These are phyloP conservation scores for Bunonema sp. DNA, from an alignment of 2,888 invertebrate genomes.

Conservation along the genomic window DNA sequence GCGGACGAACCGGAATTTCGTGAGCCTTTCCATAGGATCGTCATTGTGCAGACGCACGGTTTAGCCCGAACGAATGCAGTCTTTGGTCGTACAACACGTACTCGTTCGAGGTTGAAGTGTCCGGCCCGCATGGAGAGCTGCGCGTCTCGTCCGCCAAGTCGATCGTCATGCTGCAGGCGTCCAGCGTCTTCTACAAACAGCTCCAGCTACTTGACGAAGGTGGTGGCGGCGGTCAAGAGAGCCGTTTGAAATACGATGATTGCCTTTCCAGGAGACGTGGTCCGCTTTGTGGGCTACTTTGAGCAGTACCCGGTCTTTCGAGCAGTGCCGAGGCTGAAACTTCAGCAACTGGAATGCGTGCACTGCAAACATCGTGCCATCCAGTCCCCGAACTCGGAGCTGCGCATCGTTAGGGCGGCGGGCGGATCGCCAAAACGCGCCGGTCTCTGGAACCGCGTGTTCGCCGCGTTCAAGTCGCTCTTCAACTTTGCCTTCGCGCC, in stretches of 20 bases:
- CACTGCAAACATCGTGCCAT: constrained; percentile 16
- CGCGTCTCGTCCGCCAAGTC: constrained; percentile 19
- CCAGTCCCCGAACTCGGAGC: neutral
- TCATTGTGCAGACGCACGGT: neutral
- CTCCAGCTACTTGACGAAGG: constrained; percentile 23
- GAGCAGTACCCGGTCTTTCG: constrained; percentile 33
- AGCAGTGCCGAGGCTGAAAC: constrained; percentile 27
- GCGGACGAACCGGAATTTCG: neutral
- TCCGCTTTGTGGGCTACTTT: constrained; percentile 29
- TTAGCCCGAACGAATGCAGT: constrained; percentile 22
- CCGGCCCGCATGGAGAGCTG: constrained; percentile 32
- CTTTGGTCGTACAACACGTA: constrained; percentile 27
- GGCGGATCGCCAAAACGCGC: too few relatives aligned
- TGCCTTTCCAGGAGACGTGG: constrained; percentile 21
- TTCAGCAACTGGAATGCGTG: constrained; percentile 30
- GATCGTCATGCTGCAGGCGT: constrained; percentile 17
- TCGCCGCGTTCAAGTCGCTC: constrained; percentile 27
- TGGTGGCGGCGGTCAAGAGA: neutral
- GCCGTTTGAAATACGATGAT: neutral
- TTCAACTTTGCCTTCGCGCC: constrained; percentile 37
- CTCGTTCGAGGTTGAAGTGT: constrained; percentile 30
- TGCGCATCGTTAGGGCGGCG: neutral
- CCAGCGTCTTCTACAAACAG: constrained; percentile 21
- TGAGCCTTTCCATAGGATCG: too few relatives aligned
- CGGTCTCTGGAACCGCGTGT: constrained; percentile 26